Conservation (phyloP, 2,113 vertebrate species). For the Phasianus colchicus region DNA sequence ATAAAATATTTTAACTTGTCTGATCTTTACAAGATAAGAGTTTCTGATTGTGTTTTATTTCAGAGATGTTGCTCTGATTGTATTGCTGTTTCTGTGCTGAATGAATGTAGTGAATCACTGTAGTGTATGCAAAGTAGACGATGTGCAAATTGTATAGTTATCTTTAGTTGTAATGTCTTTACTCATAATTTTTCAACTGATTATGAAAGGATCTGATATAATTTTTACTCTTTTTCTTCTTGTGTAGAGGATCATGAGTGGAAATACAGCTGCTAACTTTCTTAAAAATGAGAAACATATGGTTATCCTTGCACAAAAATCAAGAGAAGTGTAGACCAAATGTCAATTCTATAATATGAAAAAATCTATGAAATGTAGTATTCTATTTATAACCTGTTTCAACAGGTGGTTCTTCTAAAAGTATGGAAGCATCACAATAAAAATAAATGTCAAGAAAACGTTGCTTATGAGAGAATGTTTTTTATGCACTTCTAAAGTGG, state of each 20-base stretch:
- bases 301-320: neutral
- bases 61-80: neutral
- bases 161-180: neutral
- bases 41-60: neutral
- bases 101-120: neutral
- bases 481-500: neutral
- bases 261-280: slow-evolving; percentile 6
- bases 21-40: neutral
- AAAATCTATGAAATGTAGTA: neutral
- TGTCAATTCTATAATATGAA: neutral
- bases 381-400: neutral
- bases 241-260: neutral
- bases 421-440: neutral
- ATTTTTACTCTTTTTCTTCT: neutral
- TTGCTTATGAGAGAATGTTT: neutral
- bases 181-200: neutral
- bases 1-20: neutral
- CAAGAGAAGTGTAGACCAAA: neutral
- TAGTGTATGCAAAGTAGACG: neutral
- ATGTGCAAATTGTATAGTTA: neutral
- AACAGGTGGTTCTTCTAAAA: neutral
- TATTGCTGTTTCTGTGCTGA: neutral
- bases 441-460: neutral
- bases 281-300: neutral
- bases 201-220: neutral